A percentile compares a stretch with the other conserved stretches of the same genome.
Conservation (phyloP, 2,888 invertebrate genomes). For the Drosophila lacicola region DNA sequence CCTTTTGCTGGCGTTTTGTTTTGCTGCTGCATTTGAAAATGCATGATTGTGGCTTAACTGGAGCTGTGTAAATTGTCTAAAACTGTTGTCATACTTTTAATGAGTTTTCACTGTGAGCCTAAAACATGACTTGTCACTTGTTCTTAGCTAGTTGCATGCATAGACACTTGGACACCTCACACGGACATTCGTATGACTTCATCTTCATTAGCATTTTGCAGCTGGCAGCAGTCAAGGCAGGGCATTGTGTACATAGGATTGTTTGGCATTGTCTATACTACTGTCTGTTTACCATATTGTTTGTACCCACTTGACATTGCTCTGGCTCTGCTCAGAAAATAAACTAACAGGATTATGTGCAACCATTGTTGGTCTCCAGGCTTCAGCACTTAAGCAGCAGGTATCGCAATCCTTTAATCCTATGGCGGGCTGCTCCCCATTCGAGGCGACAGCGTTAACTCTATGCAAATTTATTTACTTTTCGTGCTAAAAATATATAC, state of each 20-base stretch:
- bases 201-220: conserved; percentile 62
- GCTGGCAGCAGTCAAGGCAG: conserved; percentile 16
- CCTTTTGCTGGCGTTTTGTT: conserved; percentile 33
- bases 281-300: conserved; percentile 51
- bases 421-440: conserved; percentile 16
- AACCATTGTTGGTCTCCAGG: conserved; percentile 56
- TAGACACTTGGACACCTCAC: neutral
- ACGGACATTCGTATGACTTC: conserved; percentile 58
- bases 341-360: conserved; percentile 78
- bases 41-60: conserved; percentile 42
- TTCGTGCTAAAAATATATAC: conserved; percentile 62
- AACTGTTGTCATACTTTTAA: conserved; percentile 41
- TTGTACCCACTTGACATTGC: conserved; percentile 68
- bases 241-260: conserved; percentile 57
- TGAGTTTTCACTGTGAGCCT: conserved; percentile 37
- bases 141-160: neutral
- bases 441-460: conserved; percentile 39
- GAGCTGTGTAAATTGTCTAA: conserved; percentile 50
- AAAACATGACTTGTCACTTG: conserved; percentile 54
- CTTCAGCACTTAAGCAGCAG: conserved; percentile 36
- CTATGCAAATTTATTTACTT: conserved; percentile 75
- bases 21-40: conserved; percentile 40
- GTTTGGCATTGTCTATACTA: conserved; percentile 31
- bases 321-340: conserved; percentile 47
- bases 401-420: conserved; percentile 72